Base-by-base conservation (phyloP, 2,113 vertebrate genomes). In the Xerus inauris region DNA sequence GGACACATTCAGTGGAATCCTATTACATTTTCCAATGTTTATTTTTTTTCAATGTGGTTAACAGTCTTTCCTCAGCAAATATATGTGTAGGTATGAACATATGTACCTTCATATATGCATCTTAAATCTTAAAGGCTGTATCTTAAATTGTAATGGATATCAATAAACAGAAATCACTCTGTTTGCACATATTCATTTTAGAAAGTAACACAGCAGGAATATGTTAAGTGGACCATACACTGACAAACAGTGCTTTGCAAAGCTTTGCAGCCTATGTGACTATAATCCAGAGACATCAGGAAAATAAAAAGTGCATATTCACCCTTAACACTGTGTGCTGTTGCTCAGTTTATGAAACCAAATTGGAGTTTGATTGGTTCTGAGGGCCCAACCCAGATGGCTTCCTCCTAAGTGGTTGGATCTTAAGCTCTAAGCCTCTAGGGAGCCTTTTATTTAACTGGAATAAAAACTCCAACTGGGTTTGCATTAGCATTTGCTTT, bases 381-480 rank as follows among this genome's bases (percentile, higher is more conserved):
- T 38, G 42, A 89, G 42, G 28, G 64, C 2, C 40, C 2, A 59
- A n/a, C 59, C 30, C 95, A 49, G 16, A 17, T 79, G 47, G 32
- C 79, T 79, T 16, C 59, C 32, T n/a, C 54, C 72, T 80, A 95
- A 94, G 71, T 42, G 20, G 16, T 59, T 87, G 54, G 24, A 38
- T 75, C 28, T 76, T 62, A 84, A 86, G 47, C 54, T 69, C 75
- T 64, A 49, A 91, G 6, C 28, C 82, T 92, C 76, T 75, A 28
- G 54, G 90, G 91, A 96, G 47, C 45, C 73, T 96, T 96, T 97
- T 88, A 94, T 47, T 95, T 83, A 82, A 89, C 22, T 62, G 51
- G 59, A 93, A 92, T 89, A 73, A 95, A 96, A 95, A 35, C 59
- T 71, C 45, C 94, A 94, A 71, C 73, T 28, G 83, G 38, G 40